These are phyloP conservation scores for Ischnura elegans DNA, from an alignment of 2,888 invertebrate species.

Conservation along the genomic window DNA sequence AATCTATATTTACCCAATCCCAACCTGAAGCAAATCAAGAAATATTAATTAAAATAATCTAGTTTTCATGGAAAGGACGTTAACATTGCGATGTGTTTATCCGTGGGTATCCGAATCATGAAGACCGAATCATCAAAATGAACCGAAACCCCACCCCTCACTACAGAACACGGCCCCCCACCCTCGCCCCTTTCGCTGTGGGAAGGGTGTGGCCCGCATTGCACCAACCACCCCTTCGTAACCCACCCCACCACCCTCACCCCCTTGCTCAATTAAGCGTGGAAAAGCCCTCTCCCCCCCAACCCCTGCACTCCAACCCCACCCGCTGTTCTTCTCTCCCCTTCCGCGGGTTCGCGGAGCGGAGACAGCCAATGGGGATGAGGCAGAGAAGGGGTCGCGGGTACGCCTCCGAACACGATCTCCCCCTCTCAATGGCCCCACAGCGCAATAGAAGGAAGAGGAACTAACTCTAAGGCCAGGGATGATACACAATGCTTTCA, in stretches of 20 bases:
- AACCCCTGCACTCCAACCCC: not conserved
- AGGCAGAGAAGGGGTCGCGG: not conserved
- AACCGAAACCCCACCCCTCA: not conserved
- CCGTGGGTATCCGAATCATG: too few species aligned
- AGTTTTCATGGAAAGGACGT: too few species aligned
- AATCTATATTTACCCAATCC: too few species aligned
- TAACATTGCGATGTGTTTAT: too few species aligned
- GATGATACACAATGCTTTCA: too few species aligned
- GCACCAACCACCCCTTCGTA: not conserved
- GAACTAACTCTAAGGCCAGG: too few species aligned
- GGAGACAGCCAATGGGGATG: not conserved
- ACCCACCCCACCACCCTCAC: not conserved
- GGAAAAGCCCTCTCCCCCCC: not conserved
- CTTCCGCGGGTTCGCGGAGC: not conserved
- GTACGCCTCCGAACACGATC: conserved; percentile 12
- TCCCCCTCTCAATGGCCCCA: not conserved
- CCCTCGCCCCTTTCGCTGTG: not conserved
- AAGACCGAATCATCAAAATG: too few species aligned
- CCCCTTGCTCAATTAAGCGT: not conserved
- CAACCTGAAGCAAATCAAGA: too few species aligned
- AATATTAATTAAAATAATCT: too few species aligned
- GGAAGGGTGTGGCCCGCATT: not conserved
- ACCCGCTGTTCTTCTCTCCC: too few species aligned
- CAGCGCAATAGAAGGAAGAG: too few species aligned
- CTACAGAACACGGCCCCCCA: not conserved